Evolutionary conservation across 2,888 invertebrate genomes (phyloP), one percentile per base, ranked within the genome.

Genomic region (Tricholauxania praeusta): DNA sequence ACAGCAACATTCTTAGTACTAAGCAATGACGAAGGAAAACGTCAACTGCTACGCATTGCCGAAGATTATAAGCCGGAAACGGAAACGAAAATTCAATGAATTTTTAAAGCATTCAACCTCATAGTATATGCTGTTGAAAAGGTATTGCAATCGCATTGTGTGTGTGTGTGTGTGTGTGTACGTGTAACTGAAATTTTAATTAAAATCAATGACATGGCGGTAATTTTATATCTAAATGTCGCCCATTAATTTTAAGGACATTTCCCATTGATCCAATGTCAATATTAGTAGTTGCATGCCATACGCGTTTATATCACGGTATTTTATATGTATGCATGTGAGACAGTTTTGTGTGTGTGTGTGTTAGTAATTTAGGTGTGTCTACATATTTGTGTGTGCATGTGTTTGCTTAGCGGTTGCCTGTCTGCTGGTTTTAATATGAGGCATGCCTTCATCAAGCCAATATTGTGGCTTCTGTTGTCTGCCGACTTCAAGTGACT

Each of bases 151-250:
- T 7, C 39, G 10, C 39, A 39, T 8, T 64, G 63, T 72, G 62
- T 59, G 55, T 66, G 64, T 48, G 28, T 39, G 39, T 52, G 53
- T 64, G 64, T 28, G 57, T 72, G 73, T 66, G 51, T 51, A 51
- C 68, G 72, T 64, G 69, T 72, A 22, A 47, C 75, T 71, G 76
- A 82, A 82, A 82, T 83, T 84, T 84, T 84, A 84, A 84, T 84
- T 84, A 84, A 84, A 84, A 83, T 83, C 84, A 82, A 84, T 85
- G 84, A 84, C 84, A 85, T 80, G 84, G 84, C 83, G 81, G 82
- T 85, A 84, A 85, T 83, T 82, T 80, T 78, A 83, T 82, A 83
- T 82, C 82, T 81, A 82, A 83, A 82, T 83, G 82, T 80, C 81
- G 82, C 79, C 82, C 82, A 83, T 83, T 83, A 83, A 83, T 83